A percentile compares a stretch with the other conserved stretches of the same genome.
Evolutionary conservation across 2,888 invertebrate species (phyloP).

Genomic region (Pterostichus madidus): DNA sequence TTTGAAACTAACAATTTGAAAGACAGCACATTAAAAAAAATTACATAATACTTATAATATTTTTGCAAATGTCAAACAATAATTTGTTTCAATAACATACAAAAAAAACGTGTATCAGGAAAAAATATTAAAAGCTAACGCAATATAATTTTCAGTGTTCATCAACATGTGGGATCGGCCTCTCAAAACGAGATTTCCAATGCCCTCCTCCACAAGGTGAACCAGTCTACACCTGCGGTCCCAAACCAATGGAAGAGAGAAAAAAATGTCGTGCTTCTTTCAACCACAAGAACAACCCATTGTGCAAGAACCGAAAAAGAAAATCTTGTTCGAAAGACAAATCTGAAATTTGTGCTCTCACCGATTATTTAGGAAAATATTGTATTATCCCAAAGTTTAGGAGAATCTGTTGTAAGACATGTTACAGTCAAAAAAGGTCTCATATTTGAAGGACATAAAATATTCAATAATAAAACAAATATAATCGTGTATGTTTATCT

Average conservation of each 20-base stretch:
- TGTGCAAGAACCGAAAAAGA: constrained; percentile 72
- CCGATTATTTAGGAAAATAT: constrained; percentile 75
- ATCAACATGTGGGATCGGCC: constrained; percentile 81
- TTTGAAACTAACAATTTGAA: too few species aligned
- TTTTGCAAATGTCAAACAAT: too few species aligned
- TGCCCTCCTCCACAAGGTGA: constrained; percentile 79
- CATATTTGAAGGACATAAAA: background rate
- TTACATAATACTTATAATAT: too few species aligned
- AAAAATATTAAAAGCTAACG: too few species aligned
- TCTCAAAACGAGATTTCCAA: constrained; percentile 79
- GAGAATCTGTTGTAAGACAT: constrained; percentile 81
- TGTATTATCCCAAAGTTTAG: constrained; percentile 81
- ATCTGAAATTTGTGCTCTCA: constrained; percentile 78
- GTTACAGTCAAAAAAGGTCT: constrained; percentile 70
- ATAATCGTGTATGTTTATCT: background rate
- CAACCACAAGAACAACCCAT: constrained; percentile 70
- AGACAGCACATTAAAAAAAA: too few species aligned
- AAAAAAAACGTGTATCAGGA: too few species aligned
- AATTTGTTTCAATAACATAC: too few species aligned
- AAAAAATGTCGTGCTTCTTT: constrained; percentile 78
- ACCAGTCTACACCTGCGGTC: constrained; percentile 78
- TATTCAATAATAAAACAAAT: background rate
- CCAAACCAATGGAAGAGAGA: constrained; percentile 78
- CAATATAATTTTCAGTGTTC: constrained; percentile 80
- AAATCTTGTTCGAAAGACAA: constrained; percentile 72